Evolutionary conservation across 2,888 invertebrate genomes (phyloP).

Genomic region (Dendrolimus houi): DNA sequence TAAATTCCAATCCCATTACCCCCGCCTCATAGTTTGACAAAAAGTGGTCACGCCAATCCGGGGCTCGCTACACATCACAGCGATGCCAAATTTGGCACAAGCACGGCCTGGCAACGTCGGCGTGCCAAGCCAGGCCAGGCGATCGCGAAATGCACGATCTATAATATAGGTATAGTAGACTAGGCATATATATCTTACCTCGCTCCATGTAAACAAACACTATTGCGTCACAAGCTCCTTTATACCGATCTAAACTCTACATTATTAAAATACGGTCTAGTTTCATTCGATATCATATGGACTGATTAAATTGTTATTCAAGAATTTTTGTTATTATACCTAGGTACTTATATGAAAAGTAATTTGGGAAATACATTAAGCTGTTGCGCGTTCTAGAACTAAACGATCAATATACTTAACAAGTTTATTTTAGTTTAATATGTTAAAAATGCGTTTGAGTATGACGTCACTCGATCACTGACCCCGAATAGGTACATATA

Average conservation of each 20-base stretch:
- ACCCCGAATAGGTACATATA: constrained; percentile 8
- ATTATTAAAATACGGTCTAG: not conserved
- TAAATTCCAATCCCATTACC: not conserved
- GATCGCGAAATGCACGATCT: constrained; percentile 40
- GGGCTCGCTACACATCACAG: constrained; percentile 37
- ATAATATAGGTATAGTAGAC: constrained; percentile 15
- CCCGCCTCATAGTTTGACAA: constrained; percentile 28
- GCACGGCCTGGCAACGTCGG: constrained; percentile 61
- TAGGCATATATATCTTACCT: constrained; percentile 10
- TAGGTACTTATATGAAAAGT: constrained; percentile 15
- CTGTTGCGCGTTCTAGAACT: constrained; percentile 15
- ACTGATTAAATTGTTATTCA: constrained; percentile 42
- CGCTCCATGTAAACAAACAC: constrained; percentile 60
- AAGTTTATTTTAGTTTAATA: constrained; percentile 5
- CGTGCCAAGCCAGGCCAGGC: constrained; percentile 23
- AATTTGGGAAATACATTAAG: constrained; percentile 29
- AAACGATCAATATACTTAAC: constrained; percentile 10
- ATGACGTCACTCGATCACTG: constrained; percentile 14
- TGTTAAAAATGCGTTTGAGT: constrained; percentile 7
- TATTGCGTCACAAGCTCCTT: constrained; percentile 50
- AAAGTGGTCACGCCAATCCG: constrained; percentile 34
- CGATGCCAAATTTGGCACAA: constrained; percentile 59
- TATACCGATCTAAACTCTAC: constrained; percentile 31
- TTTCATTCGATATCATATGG: constrained; percentile 8
- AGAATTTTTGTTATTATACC: constrained; percentile 30